Evolutionary conservation across 2,888 invertebrate genomes (phyloP).

Genomic region (Tanytarsus gracilentus): DNA sequence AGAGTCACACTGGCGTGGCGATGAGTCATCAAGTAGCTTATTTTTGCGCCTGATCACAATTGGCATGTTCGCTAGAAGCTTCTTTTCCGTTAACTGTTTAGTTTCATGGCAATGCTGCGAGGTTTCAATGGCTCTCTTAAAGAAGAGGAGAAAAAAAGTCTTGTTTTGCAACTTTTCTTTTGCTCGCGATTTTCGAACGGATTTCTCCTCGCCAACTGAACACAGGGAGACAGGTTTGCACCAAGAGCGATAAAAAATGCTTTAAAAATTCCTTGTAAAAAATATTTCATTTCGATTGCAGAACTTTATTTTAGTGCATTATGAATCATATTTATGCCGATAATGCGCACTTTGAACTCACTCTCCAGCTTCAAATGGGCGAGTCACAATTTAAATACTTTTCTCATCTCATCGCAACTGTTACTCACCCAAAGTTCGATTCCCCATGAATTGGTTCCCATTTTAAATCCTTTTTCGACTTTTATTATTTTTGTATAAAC

Average conservation of each 20-base stretch:
- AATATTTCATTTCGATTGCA: no score
- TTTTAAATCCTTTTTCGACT: no score
- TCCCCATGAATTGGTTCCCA: slow-evolving; percentile 11
- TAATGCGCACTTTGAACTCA: no score
- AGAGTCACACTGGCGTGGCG: no score
- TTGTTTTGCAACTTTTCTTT: slow-evolving; percentile 9
- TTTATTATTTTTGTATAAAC: neutral
- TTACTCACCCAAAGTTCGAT: slow-evolving; percentile 7
- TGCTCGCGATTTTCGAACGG: neutral
- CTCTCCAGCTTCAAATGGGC: no score
- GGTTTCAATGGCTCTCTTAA: no score
- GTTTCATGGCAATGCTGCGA: no score
- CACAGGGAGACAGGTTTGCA: neutral
- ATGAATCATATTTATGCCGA: no score
- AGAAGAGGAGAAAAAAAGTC: neutral
- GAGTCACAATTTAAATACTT: no score
- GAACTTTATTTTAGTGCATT: no score
- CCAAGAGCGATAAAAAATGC: slow-evolving; percentile 4
- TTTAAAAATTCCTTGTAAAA: no score
- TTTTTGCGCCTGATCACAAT: slow-evolving; percentile 4
- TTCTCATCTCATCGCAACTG: no score
- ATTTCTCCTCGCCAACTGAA: neutral
- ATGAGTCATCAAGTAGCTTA: neutral
- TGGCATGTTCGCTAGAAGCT: neutral
- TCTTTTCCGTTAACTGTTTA: neutral